Evolutionary conservation across 2,797 vertebrate genomes (phyloP).

Genomic region (Molothrus ater): DNA sequence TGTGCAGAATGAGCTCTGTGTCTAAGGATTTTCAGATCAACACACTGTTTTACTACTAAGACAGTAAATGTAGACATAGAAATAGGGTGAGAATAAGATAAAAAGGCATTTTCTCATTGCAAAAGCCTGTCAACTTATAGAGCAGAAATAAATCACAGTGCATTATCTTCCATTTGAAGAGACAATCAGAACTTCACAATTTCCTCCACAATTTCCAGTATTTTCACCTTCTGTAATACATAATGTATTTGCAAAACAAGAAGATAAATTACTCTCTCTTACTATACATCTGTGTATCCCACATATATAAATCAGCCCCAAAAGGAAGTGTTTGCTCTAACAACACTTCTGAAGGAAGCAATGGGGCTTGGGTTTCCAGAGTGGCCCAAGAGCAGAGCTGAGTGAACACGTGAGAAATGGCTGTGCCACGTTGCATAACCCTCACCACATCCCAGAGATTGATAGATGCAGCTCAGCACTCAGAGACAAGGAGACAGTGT

Average conservation of each 20-base stretch:
- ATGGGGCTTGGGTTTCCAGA: neutral
- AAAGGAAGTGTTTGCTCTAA: neutral
- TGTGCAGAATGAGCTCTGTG: neutral
- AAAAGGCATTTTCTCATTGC: neutral
- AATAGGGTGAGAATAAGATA: neutral
- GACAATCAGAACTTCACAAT: neutral
- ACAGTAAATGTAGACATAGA: neutral
- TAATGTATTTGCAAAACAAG: neutral
- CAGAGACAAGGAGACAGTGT: conserved; percentile 51
- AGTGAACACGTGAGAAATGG: neutral
- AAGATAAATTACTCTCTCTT: neutral
- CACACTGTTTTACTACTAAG: neutral
- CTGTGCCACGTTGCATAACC: conserved; percentile 41
- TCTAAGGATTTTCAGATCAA: neutral
- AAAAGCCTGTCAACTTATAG: neutral
- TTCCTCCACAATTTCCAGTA: neutral
- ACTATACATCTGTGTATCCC: neutral
- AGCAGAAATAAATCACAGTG: neutral
- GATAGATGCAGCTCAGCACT: conserved; percentile 4
- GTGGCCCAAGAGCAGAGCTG: conserved; percentile 2
- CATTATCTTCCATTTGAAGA: neutral
- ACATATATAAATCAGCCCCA: neutral
- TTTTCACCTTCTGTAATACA: neutral
- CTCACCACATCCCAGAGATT: neutral
- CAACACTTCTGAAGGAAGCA: neutral